phyloP scores from a whole-genome alignment of 1,140 invertebrate species.

The Drosophila kikkawai region DNA sequence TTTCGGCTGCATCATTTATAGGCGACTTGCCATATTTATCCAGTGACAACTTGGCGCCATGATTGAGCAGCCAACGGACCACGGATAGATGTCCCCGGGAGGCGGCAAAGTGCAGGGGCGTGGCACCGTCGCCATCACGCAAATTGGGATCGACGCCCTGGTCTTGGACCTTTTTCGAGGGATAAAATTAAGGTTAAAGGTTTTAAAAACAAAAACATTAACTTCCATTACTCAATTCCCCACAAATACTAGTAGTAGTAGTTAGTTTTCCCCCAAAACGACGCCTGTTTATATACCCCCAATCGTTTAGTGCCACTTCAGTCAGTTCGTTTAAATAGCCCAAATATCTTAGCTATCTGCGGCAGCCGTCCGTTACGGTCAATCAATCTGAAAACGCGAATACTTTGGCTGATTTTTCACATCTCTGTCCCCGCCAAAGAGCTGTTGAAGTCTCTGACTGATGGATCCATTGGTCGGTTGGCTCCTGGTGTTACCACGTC shows the following conservation, averaged over 20 bases:
- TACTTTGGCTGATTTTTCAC: conserved; percentile 1
- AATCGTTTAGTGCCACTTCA: conserved; percentile 7
- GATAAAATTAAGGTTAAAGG: not conserved
- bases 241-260: no score
- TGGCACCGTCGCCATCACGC: conserved; percentile 93
- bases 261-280: not conserved
- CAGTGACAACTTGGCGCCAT: conserved; percentile 91
- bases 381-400: conserved; percentile 15
- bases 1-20: conserved; percentile 95
- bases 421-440: not conserved
- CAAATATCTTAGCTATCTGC: conserved; percentile 11
- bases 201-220: no score
- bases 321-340: conserved; percentile 2
- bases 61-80: conserved; percentile 92
- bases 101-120: conserved; percentile 92
- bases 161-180: conserved; percentile 88
- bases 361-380: not conserved
- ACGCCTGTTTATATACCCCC: conserved; percentile 1
- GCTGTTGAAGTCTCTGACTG: conserved; percentile 11
- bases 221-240: no score
- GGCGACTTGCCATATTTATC: conserved; percentile 95
- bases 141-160: conserved; percentile 93
- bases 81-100: conserved; percentile 92
- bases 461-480: conserved; percentile 7
- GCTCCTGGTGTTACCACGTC: conserved; percentile 8